Evolutionary conservation across 2,113 vertebrate species (phyloP).

Genomic region (Erythrocebus patas): DNA sequence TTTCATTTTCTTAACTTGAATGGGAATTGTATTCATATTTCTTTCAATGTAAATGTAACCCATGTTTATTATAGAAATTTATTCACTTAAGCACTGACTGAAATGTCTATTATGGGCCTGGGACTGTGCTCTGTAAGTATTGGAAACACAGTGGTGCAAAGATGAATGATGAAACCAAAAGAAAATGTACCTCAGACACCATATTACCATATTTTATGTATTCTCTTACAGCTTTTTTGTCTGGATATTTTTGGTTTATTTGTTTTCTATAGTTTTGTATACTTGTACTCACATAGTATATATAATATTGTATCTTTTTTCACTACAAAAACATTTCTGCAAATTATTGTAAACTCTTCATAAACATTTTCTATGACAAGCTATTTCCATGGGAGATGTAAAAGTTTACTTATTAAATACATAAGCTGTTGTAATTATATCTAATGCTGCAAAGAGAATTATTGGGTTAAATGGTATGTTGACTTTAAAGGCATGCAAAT

Average conservation of each 20-base stretch:
- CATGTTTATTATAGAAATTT: not conserved
- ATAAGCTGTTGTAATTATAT: not conserved
- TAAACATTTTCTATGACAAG: conserved; percentile 9
- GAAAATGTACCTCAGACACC: not conserved
- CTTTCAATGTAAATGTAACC: conserved; percentile 16
- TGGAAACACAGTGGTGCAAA: not conserved
- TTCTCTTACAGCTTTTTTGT: not conserved
- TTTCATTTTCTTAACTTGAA: not conserved
- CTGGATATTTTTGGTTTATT: not conserved
- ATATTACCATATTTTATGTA: not conserved
- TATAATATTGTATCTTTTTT: not conserved
- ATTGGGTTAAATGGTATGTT: not conserved
- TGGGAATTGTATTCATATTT: not conserved
- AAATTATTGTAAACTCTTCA: conserved; percentile 42
- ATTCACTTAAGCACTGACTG: conserved; percentile 22
- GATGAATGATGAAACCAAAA: not conserved
- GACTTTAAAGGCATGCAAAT: conserved; percentile 20
- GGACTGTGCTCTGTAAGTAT: not conserved
- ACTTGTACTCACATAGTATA: not conserved
- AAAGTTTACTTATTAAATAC: conserved; percentile 21
- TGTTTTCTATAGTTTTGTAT: not conserved
- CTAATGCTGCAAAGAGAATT: conserved; percentile 14
- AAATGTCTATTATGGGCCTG: not conserved
- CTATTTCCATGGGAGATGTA: not conserved
- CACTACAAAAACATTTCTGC: conserved; percentile 36